Conservation (phyloP, 2,888 invertebrate genomes). For the Leptinotarsa peninsularis region DNA sequence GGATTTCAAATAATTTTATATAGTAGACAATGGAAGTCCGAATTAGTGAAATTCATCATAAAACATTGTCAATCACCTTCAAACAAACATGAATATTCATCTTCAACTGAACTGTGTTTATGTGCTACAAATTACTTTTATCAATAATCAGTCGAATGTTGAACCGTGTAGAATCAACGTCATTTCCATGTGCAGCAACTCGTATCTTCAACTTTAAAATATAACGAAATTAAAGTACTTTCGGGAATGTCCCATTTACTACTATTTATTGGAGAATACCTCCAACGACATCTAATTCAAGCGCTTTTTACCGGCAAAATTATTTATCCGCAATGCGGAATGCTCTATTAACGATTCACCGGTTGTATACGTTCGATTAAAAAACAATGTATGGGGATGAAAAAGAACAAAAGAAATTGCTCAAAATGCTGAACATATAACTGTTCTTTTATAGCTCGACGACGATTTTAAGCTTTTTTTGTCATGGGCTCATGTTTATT, state of each 20-base stretch:
- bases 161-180: not conserved
- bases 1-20: too few species aligned
- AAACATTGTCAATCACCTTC: too few species aligned
- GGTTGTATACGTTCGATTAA: slow-evolving; percentile 52
- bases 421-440: slow-evolving; percentile 46
- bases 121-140: too few species aligned
- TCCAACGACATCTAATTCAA: slow-evolving; percentile 50
- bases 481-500: slow-evolving; percentile 17
- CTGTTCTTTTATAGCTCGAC: slow-evolving; percentile 23
- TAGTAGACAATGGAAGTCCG: too few species aligned
- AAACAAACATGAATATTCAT: too few species aligned
- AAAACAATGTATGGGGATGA: slow-evolving; percentile 51
- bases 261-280: slow-evolving; percentile 42
- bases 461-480: slow-evolving; percentile 17
- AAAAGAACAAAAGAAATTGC: slow-evolving; percentile 47
- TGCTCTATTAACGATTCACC: slow-evolving; percentile 53
- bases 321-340: slow-evolving; percentile 53
- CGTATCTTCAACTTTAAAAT: slow-evolving; percentile 26
- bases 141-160: too few species aligned
- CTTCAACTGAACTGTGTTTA: too few species aligned
- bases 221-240: slow-evolving; percentile 33
- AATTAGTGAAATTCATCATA: too few species aligned
- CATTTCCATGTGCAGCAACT: slow-evolving; percentile 27
- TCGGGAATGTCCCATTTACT: slow-evolving; percentile 34
- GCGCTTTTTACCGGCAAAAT: slow-evolving; percentile 51